Evolutionary conservation across 1,140 invertebrate genomes (phyloP).

Genomic region (Cryptotermes secundus): DNA sequence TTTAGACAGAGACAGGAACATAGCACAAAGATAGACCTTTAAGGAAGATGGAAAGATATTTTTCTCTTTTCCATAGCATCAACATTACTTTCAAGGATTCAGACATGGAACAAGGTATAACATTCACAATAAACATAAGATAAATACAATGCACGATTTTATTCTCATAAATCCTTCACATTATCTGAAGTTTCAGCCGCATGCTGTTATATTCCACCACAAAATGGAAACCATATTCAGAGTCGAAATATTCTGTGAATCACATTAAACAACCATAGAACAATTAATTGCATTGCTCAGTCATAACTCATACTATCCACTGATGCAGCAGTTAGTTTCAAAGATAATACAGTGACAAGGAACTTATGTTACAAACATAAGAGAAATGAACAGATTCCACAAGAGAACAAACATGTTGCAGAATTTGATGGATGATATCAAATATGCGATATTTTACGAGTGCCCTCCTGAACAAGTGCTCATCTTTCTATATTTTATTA

Average conservation of each 20-base stretch:
- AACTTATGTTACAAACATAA: neutral
- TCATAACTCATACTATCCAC: neutral
- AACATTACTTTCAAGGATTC: too few relatives aligned
- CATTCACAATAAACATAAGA: neutral
- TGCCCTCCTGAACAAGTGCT: neutral
- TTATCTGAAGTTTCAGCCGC: neutral
- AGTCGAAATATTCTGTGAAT: neutral
- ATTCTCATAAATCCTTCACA: neutral
- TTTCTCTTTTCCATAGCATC: too few relatives aligned
- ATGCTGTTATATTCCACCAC: neutral
- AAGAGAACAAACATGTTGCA: neutral
- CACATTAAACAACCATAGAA: neutral
- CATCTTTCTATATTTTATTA: neutral
- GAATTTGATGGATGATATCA: neutral
- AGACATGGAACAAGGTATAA: too few relatives aligned
- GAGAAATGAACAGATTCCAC: neutral
- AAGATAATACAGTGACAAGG: neutral
- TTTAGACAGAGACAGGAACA: too few relatives aligned
- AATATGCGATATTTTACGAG: neutral
- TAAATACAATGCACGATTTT: neutral
- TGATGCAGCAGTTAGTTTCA: neutral
- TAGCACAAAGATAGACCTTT: too few relatives aligned
- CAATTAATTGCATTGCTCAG: constrained; percentile 3
- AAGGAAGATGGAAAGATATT: too few relatives aligned
- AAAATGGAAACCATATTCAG: neutral